Base-by-base conservation (phyloP, 1,140 invertebrate species). In the Drosophila cardini region DNA sequence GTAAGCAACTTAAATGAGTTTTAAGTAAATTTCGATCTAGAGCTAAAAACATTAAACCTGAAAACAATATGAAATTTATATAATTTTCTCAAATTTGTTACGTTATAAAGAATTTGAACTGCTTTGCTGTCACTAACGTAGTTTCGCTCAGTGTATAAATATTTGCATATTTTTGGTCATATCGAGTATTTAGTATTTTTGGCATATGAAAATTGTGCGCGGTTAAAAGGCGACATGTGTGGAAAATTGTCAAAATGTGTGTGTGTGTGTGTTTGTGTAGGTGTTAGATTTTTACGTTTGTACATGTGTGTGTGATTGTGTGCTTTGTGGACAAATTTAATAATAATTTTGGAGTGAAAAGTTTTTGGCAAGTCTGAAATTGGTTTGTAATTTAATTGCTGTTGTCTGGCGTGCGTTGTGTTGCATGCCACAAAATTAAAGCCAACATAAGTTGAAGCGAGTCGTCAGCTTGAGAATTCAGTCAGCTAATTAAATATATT, bases 181-280 rank as follows among this genome's bases (percentile, higher is more conserved):
- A 77, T 87, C 72, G 84, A 89, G 74, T 89, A 80, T 76, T 87
- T 89, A 79, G 84, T 80, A 89, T 89, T 87, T 86, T 85, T 70
- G 40, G 83, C 83, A 87, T 87, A 87, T 89, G 84, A 87, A 87
- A 89, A 89, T 89, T 79, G 76, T 80, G 74, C 68, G 83, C 83
- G 83, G 79, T 89, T 87, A 87, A 87, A 79, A 80, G 76, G 83
- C 84, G 76, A 74, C 84, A 87, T 82, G 69, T 82, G 83, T 76
- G 64, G 64, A 65, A 56, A 53, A 65, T 65, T 34, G 13, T 55
- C 30, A 42, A 52, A 43, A 48, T 53, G 15, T 53, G 36, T 32
- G 30, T 62, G 32, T 46, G 15, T 32, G 30, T 34, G 32, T 38
- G 9, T 42, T 36, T 42, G 38, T 57, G 8, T 64, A 36, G 30